Evolutionary conservation across 30 jellyfish, hydroid and myxozoan species (phyloP).

Genomic region (Euphysa ruthae): DNA sequence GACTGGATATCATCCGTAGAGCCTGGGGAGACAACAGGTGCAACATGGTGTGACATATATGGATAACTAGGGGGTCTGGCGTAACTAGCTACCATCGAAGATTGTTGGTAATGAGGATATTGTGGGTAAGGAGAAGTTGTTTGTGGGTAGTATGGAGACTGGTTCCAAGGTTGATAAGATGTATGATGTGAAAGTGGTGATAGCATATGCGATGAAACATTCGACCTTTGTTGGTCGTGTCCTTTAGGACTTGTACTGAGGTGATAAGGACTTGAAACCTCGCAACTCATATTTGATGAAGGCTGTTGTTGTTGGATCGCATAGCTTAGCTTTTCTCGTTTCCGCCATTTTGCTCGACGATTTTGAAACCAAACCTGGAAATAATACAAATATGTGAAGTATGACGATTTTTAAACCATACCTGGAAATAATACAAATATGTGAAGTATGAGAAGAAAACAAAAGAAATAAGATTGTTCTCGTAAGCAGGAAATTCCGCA

Average conservation of each 20-base stretch:
- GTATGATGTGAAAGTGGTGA: constrained; percentile 85
- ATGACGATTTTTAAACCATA: constrained; percentile 50
- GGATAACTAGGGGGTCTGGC: constrained; percentile 8
- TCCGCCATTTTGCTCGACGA: constrained; percentile 97
- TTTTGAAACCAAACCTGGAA: constrained; percentile 96
- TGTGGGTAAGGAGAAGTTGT: constrained; percentile 85
- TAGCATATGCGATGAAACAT: constrained; percentile 31
- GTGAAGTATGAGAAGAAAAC: neutral
- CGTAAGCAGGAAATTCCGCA: no score
- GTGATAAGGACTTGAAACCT: constrained; percentile 64
- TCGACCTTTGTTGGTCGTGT: constrained; percentile 18
- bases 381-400: neutral
- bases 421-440: constrained; percentile 37
- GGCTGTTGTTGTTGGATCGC: constrained; percentile 78
- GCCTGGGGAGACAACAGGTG: neutral
- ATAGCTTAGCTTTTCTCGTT: constrained; percentile 70
- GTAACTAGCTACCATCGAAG: neutral
- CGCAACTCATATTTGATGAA: constrained; percentile 43
- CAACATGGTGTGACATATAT: constrained; percentile 5
- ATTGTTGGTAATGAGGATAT: constrained; percentile 50
- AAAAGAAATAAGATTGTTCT: no score
- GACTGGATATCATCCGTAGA: constrained; percentile 13
- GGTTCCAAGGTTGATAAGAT: constrained; percentile 90
- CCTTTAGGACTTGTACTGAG: constrained; percentile 81
- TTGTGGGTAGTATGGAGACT: constrained; percentile 66